Evolutionary conservation across 2,113 vertebrate species (phyloP), one percentile per base, ranked within the genome.

Genomic region (Carollia perspicillata): DNA sequence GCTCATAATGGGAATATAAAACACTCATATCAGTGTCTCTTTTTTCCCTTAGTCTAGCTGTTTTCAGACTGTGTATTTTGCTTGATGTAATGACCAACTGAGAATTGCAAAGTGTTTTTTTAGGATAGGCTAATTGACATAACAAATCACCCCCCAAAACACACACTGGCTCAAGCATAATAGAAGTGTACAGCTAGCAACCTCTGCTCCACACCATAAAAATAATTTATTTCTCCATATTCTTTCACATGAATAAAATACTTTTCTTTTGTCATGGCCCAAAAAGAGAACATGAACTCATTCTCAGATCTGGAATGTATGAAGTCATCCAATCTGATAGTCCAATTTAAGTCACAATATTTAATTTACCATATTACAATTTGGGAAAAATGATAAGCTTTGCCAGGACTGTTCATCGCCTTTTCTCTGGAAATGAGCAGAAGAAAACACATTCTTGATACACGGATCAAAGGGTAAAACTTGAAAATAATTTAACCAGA

Each of bases 401-500:
- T n/a, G 42, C 79, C 84, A 88, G 35, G 47, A 72, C 20, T 16
- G 13, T 17, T 94, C 77, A 78, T 20, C 78, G 60, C 84, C 14
- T 92, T 81, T 51, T 51, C 72, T 94, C 94, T 74, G 51, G 71
- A 65, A 60, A 77, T 49, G 40, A 83, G 28, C 17, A 89, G 16
- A 16, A 79, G 66, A 83, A 89, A 97, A 86, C 35, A 93, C 66
- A 96, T 96, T 96, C 84, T 74, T 77, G 86, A 91, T 91, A 85
- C 6, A 9, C 7, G 28, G 40, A 89, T 87, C 65, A 84, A 23
- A 95, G 40, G 79, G 81, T 95, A 93, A 72, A 92, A 84, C 92
- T 94, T 93, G 75, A 74, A 93, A 96, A 84, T 91, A 84, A 90
- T 90, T 94, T 90, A 85, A 66, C 37, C 84, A 97, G 90, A 60